Percentiles rank a stretch among this genome's conserved stretches.
Conservation (phyloP, 2,797 vertebrate genomes). For the Myotis pilosus region DNA sequence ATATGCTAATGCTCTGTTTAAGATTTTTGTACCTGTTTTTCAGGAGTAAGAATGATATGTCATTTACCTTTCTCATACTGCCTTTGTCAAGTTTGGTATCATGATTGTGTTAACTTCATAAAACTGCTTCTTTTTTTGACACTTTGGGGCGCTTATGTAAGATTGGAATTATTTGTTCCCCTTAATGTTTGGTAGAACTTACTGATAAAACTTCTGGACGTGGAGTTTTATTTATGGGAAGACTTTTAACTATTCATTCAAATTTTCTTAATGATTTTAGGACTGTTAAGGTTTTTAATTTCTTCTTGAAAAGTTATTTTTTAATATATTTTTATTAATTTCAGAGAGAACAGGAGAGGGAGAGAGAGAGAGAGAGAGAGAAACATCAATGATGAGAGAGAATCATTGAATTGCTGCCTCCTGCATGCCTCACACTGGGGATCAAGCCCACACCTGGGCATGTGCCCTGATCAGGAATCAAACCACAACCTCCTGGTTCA, state of each 20-base stretch:
- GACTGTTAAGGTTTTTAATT: background rate
- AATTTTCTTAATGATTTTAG: background rate
- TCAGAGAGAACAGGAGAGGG: too few species aligned
- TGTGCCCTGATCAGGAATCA: too few species aligned
- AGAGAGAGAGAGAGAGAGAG: too few species aligned
- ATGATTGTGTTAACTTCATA: background rate
- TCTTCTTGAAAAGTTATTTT: slow-evolving; percentile 12
- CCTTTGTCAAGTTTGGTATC: background rate
- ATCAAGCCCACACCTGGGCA: too few species aligned
- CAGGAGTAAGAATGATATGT: background rate
- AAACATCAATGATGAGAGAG: too few species aligned
- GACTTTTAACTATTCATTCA: background rate
- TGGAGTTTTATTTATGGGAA: background rate
- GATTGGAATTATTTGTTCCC: background rate
- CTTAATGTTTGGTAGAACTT: slow-evolving; percentile 20
- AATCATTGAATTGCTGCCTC: too few species aligned
- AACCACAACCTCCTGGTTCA: too few species aligned
- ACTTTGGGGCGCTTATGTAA: background rate
- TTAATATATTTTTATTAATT: background rate
- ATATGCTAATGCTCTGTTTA: background rate
- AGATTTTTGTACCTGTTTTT: slow-evolving; percentile 8
- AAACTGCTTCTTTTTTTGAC: background rate
- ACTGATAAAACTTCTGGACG: background rate
- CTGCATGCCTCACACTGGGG: too few species aligned
- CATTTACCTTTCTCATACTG: background rate